Conservation (phyloP, 2,888 invertebrate species). For the Synergus umbraculus region DNA sequence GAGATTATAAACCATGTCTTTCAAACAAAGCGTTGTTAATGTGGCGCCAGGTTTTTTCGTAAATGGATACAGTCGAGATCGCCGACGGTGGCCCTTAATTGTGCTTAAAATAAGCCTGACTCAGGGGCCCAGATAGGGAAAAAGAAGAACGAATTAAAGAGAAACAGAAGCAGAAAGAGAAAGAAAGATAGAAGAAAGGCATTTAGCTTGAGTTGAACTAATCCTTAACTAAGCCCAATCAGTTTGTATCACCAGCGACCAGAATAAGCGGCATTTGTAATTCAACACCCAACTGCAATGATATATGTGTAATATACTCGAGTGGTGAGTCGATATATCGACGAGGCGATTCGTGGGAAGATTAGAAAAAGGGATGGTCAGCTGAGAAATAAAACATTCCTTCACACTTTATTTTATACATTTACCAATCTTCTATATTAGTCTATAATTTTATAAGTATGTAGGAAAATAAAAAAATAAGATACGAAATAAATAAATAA, state of each 20-base stretch:
- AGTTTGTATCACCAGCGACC: background rate
- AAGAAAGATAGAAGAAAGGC: background rate
- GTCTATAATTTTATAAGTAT: background rate
- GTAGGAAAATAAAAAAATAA: too few relatives aligned
- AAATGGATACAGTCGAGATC: background rate
- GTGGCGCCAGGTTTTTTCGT: slow-evolving; percentile 10
- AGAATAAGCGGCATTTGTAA: slow-evolving; percentile 19
- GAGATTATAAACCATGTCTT: slow-evolving; percentile 1
- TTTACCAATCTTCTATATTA: background rate
- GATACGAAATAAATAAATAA: too few relatives aligned
- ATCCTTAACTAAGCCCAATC: slow-evolving; percentile 24
- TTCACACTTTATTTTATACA: background rate
- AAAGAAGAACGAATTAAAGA: background rate
- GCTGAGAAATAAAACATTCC: background rate
- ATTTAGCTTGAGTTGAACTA: background rate
- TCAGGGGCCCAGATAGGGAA: background rate
- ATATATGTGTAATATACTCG: slow-evolving; percentile 3
- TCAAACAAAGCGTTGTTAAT: slow-evolving; percentile 7
- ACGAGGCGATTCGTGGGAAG: background rate
- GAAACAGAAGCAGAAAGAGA: background rate
- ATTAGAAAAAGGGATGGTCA: background rate
- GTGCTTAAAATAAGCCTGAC: background rate
- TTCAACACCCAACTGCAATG: slow-evolving; percentile 17
- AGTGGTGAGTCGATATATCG: background rate
- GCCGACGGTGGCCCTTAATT: background rate